Percentiles rank a stretch among this genome's conserved stretches.
Conservation (phyloP, 2,113 vertebrate species). For the Cyanoderma ruficeps region DNA sequence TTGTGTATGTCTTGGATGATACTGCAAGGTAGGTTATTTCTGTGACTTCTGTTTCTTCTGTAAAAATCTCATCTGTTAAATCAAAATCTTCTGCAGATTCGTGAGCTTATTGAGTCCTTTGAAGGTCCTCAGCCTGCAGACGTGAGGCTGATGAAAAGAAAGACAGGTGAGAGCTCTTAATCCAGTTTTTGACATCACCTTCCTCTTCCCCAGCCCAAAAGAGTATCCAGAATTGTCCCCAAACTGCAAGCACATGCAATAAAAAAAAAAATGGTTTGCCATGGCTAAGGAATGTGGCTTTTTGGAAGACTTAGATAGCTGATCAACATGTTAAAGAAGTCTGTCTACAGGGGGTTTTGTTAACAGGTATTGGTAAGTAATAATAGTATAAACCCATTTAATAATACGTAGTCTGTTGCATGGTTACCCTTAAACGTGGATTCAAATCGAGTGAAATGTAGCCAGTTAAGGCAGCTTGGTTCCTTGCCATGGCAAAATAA, state of each 20-base stretch:
- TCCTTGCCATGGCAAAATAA: constrained; percentile 96
- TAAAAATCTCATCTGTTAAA: constrained; percentile 23
- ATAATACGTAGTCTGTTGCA: constrained; percentile 77
- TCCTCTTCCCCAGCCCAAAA: constrained; percentile 83
- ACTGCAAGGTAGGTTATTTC: neutral
- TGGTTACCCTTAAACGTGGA: constrained; percentile 79
- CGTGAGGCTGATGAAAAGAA: constrained; percentile 97
- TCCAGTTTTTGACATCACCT: constrained; percentile 68
- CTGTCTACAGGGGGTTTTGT: constrained; percentile 69
- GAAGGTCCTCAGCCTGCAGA: constrained; percentile 97
- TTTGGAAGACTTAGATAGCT: constrained; percentile 79
- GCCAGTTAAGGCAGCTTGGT: constrained; percentile 78
- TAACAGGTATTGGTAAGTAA: constrained; percentile 79
- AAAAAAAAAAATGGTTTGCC: constrained; percentile 81
- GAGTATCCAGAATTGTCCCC: constrained; percentile 82
- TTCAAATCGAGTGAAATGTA: constrained; percentile 70
- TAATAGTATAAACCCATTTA: constrained; percentile 67
- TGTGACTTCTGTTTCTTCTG: neutral
- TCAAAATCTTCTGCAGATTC: constrained; percentile 81
- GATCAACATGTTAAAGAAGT: constrained; percentile 70
- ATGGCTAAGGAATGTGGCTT: constrained; percentile 87
- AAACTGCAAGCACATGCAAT: constrained; percentile 83
- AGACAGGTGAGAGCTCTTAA: constrained; percentile 92
- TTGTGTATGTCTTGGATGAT: neutral
- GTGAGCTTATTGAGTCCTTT: constrained; percentile 90